phyloP scores from a whole-genome alignment of 2,113 vertebrate species.

The Cyprinodon tularosa region DNA sequence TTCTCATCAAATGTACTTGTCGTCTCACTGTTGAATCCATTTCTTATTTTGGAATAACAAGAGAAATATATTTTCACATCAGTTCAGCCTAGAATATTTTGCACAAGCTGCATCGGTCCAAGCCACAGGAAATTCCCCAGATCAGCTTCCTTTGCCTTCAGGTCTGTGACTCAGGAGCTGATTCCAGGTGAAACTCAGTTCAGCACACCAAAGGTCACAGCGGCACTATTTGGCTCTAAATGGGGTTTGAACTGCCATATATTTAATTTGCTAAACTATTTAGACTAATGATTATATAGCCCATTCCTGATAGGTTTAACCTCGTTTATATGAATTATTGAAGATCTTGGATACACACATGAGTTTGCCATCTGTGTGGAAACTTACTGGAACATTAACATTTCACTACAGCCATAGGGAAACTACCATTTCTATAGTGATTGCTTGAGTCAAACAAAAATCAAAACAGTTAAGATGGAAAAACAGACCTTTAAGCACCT shows the following conservation, averaged over 20 bases:
- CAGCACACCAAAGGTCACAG: constrained; percentile 14
- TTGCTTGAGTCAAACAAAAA: constrained; percentile 31
- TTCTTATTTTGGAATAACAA: too few relatives aligned
- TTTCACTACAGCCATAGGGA: constrained; percentile 41
- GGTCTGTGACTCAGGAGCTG: constrained; percentile 26
- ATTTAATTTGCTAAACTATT: constrained; percentile 18
- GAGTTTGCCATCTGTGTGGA: constrained; percentile 71
- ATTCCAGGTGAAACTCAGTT: constrained; percentile 22
- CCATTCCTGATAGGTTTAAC: constrained; percentile 63
- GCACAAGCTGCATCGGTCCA: not conserved
- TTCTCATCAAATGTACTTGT: too few relatives aligned
- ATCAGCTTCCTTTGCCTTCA: constrained; percentile 24
- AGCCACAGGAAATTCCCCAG: constrained; percentile 22
- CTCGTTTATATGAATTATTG: constrained; percentile 66
- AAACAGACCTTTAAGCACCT: not conserved
- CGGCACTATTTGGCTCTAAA: constrained; percentile 5
- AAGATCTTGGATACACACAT: constrained; percentile 54
- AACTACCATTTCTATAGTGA: constrained; percentile 38
- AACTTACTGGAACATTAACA: constrained; percentile 42
- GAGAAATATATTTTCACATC: too few relatives aligned
- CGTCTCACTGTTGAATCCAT: too few relatives aligned
- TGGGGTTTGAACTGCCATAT: not conserved
- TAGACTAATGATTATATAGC: constrained; percentile 46
- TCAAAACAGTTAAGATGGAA: constrained; percentile 11
- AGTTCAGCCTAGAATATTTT: too few relatives aligned